Evolutionary conservation across 2,888 invertebrate species (phyloP), one percentile per base, ranked within the genome.

Genomic region (Orthosia gracilis): DNA sequence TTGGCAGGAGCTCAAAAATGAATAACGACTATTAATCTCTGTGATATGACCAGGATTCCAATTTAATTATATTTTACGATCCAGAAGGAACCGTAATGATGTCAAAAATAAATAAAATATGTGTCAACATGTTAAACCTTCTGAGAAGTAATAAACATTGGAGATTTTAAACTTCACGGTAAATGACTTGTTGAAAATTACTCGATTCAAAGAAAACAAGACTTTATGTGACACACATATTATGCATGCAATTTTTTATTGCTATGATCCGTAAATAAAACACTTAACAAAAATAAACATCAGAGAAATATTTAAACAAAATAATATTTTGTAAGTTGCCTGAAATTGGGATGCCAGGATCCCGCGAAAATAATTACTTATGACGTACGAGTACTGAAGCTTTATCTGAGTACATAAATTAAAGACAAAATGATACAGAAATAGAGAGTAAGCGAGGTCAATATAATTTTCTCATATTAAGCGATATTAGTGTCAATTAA

Each of bases 1-100:
- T 86, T 87, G 87, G 87, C 87, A 84, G 62, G 9, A 65, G 78
- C 78, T 88, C 87, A 87, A 88, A 88, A 80, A 86, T 82, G 67
- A 74, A 75, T 84, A 54, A 77, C 70, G 68, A 69, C 70, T 70
- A 87, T 85, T 82, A 81, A 87, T 87, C 71, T 80, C 45, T 31
- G 79, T 63, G 86, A 87, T 85, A 85, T 85, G 78, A 87, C 86
- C 67, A 84, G 80, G 80, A 76, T 81, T 73, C 84, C 78, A 81
- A 73, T 78, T 87, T 67, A 73, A 80, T 85, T 58, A 84, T 73
- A 87, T 81, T 84, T 80, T 83, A 83, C 76, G 73, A 80, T 11
- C 71, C 66, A 62, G 59, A 47, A 71, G 63, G 57, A 77, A 63
- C 59, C 65, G 61, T 85, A 85, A 87, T 86, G 79, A 85, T 71